phyloP scores from a whole-genome alignment of 2,113 vertebrate genomes.

The Ictidomys tridecemlineatus region DNA sequence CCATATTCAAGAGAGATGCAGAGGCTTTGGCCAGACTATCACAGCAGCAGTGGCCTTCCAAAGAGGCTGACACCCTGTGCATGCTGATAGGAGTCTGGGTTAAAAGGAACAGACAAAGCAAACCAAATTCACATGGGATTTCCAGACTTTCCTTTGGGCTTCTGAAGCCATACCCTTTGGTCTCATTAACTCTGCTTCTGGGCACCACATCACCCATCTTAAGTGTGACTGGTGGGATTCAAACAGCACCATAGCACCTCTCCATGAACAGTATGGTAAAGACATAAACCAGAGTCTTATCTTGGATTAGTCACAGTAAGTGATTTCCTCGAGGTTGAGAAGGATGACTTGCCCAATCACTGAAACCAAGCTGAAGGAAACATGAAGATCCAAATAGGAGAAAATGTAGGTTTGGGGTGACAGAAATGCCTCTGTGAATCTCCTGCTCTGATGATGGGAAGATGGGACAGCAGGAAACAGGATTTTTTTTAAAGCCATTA shows the following conservation, averaged over 20 bases:
- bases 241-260: accelerated
- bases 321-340: neutral
- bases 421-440: constrained; percentile 5
- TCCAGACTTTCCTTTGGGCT: neutral
- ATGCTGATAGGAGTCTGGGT: neutral
- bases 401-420: neutral
- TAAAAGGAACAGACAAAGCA: neutral
- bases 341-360: neutral
- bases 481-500: neutral
- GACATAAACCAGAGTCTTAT: neutral
- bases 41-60: neutral
- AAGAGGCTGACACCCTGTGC: no score
- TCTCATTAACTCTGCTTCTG: neutral
- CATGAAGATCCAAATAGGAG: neutral
- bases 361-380: constrained; percentile 28
- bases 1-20: neutral
- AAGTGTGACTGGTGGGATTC: neutral
- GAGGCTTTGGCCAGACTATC: neutral
- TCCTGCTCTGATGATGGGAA: neutral
- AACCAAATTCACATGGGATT: neutral
- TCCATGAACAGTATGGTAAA: neutral
- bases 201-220: neutral
- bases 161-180: neutral
- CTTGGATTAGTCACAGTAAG: neutral
- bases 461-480: neutral